These are phyloP conservation scores for Monochamus alternatus DNA, from an alignment of 2,888 invertebrate species.

Conservation along the genomic window DNA sequence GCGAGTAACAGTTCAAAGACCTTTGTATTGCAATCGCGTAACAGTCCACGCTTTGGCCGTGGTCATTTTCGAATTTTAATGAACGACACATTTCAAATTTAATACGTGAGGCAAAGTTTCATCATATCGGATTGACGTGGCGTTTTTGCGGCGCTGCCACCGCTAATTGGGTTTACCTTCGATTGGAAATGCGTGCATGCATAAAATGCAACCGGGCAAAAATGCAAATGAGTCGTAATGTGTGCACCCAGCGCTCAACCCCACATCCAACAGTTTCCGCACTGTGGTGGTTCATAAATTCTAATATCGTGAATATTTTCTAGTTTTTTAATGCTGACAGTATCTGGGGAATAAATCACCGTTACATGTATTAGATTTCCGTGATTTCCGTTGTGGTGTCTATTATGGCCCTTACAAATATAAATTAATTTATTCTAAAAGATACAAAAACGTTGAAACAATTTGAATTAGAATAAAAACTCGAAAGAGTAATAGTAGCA, in stretches of 20 bases:
- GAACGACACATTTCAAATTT: conserved; percentile 30
- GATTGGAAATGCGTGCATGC: conserved; percentile 28
- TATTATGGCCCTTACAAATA: no score
- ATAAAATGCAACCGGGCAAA: conserved; percentile 28
- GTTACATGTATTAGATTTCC: background rate
- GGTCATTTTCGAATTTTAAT: conserved; percentile 36
- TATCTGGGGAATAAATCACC: background rate
- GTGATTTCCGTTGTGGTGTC: background rate
- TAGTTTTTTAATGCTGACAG: background rate
- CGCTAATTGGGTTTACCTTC: conserved; percentile 31
- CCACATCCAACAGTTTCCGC: background rate
- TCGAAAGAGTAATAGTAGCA: no score
- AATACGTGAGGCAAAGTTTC: conserved; percentile 24
- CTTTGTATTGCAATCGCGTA: conserved; percentile 26
- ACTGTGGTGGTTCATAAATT: background rate
- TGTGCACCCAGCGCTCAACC: background rate
- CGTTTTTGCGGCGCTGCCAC: conserved; percentile 9
- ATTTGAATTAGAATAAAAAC: no score
- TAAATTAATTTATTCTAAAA: no score
- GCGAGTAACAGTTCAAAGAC: conserved; percentile 33
- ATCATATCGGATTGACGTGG: conserved; percentile 22
- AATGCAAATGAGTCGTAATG: conserved; percentile 20
- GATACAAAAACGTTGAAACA: no score
- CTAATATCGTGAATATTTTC: background rate
- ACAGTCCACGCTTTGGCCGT: conserved; percentile 27